Conservation (phyloP, 2,797 vertebrate genomes). For the Strix occidentalis region DNA sequence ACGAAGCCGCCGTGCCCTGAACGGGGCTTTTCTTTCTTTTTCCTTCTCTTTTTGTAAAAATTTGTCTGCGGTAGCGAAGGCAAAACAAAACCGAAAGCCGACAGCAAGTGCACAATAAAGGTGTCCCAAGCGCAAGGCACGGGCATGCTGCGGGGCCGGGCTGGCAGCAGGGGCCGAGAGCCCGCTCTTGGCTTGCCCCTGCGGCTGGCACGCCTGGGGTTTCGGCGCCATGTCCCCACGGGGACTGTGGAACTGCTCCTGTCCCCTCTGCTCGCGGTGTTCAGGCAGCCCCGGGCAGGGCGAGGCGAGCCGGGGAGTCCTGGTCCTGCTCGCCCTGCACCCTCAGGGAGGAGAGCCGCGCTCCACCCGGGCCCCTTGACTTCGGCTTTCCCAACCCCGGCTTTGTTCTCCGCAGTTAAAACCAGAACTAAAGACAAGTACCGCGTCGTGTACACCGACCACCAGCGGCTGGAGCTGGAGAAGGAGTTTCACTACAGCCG, state of each 20-base stretch:
- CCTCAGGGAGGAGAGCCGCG: neutral
- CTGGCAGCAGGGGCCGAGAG: too few relatives aligned
- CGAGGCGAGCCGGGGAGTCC: neutral
- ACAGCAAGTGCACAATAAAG: neutral
- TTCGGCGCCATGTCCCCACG: neutral
- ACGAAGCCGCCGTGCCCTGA: neutral
- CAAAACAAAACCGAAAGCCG: neutral
- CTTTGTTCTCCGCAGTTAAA: conserved; percentile 75
- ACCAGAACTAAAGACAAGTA: conserved; percentile 95
- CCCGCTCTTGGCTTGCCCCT: neutral
- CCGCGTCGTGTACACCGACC: conserved; percentile 95
- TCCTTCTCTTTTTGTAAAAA: neutral
- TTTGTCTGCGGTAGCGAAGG: neutral
- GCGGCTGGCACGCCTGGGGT: rapidly evolving
- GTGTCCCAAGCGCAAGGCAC: too few relatives aligned
- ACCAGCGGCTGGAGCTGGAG: conserved; percentile 94
- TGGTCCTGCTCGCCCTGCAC: neutral
- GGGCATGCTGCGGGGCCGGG: too few relatives aligned
- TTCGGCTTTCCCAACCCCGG: neutral
- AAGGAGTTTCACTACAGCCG: conserved; percentile 95
- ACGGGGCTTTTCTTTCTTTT: neutral
- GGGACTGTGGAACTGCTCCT: too few relatives aligned
- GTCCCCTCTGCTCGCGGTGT: neutral
- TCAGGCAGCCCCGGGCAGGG: neutral
- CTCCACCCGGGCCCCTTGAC: neutral